Percentiles rank a stretch among this genome's conserved stretches.
Evolutionary conservation across 2,888 invertebrate species (phyloP).

Genomic region (Abrostola tripartita): DNA sequence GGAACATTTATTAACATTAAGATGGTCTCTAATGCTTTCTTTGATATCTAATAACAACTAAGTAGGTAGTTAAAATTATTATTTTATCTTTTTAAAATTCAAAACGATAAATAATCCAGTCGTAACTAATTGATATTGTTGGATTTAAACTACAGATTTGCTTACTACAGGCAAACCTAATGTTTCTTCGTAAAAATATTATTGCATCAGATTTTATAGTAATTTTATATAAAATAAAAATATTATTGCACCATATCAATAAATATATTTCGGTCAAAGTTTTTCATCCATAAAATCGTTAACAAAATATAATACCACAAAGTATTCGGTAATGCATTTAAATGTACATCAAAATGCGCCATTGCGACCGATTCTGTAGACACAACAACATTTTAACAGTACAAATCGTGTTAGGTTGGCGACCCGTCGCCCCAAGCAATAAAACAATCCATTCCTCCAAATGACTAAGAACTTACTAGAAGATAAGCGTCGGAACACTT

Average conservation of each 20-base stretch:
- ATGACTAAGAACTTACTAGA: constrained; percentile 43
- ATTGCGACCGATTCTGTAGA: constrained; percentile 32
- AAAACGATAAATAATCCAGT: too few relatives aligned
- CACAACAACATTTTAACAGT: constrained; percentile 38
- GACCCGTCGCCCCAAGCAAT: constrained; percentile 41
- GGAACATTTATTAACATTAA: constrained; percentile 16
- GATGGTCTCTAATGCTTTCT: background rate
- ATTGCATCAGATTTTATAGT: too few relatives aligned
- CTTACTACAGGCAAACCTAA: too few relatives aligned
- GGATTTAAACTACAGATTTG: too few relatives aligned
- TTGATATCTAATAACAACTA: constrained; percentile 4
- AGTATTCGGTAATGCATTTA: constrained; percentile 1
- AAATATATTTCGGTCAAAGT: too few relatives aligned
- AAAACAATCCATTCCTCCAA: constrained; percentile 51
- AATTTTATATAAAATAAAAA: too few relatives aligned
- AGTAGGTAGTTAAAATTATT: background rate
- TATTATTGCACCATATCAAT: too few relatives aligned
- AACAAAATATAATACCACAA: background rate
- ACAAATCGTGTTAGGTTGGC: constrained; percentile 48
- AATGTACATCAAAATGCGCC: constrained; percentile 30
- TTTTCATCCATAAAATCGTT: background rate
- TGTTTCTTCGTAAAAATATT: too few relatives aligned
- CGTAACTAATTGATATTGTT: too few relatives aligned
- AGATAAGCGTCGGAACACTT: constrained; percentile 51
- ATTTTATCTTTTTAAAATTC: too few relatives aligned